Percentiles rank a stretch among this genome's conserved stretches.
Evolutionary conservation across 2,797 vertebrate species (phyloP).

Genomic region (Chanos chanos): DNA sequence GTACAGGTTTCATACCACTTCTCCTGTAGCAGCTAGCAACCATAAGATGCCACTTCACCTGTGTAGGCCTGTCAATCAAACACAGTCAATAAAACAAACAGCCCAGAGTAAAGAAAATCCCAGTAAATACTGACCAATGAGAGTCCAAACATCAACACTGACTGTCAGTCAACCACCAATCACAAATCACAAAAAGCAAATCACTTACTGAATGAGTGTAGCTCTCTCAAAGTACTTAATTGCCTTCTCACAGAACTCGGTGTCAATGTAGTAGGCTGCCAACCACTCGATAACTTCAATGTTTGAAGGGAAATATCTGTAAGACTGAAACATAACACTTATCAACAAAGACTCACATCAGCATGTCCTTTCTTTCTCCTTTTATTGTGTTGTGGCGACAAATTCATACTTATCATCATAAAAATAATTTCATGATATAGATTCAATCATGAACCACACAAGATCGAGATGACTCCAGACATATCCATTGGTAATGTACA

Average conservation of each 20-base stretch:
- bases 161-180: background rate
- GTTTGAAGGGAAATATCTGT: slow-evolving; percentile 92
- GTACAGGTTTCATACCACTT: slow-evolving; percentile 80
- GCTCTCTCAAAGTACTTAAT: slow-evolving; percentile 98
- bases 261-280: slow-evolving; percentile 92
- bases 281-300: slow-evolving; percentile 97
- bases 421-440: too few species aligned
- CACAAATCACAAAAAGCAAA: background rate
- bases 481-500: too few species aligned
- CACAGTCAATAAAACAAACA: background rate
- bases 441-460: too few species aligned
- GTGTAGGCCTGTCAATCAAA: slow-evolving; percentile 75
- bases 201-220: slow-evolving; percentile 92
- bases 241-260: slow-evolving; percentile 96
- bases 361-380: too few species aligned
- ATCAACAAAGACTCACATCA: background rate
- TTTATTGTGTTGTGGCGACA: too few species aligned
- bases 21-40: slow-evolving; percentile 93
- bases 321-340: slow-evolving; percentile 73
- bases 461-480: too few species aligned
- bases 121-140: background rate
- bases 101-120: background rate
- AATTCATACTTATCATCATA: background rate
- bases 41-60: slow-evolving; percentile 96
- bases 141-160: background rate